These are phyloP conservation scores for Heteronetta atricapilla DNA, from an alignment of 2,113 vertebrate species.

Conservation along the genomic window DNA sequence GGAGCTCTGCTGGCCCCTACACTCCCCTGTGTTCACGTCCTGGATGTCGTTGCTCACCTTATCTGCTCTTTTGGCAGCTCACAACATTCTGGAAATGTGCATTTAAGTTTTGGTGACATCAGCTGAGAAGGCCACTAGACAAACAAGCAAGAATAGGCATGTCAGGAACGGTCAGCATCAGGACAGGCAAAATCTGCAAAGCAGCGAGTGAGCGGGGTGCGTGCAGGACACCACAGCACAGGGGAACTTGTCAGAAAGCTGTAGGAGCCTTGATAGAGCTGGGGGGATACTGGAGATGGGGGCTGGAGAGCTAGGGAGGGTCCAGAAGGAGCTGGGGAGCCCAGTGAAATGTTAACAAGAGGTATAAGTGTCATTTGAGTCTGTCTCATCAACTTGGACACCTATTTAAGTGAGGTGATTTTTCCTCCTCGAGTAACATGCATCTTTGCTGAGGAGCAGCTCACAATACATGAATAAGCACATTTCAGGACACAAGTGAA, in stretches of 20 bases:
- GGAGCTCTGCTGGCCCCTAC: not conserved
- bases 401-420: not conserved
- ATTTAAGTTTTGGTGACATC: not conserved
- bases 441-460: not conserved
- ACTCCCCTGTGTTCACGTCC: not conserved
- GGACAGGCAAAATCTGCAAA: not conserved
- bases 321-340: not conserved
- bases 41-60: not conserved
- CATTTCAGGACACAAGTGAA: not conserved
- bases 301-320: not conserved
- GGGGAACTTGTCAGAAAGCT: not conserved
- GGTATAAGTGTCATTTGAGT: not conserved
- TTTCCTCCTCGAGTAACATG: not conserved
- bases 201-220: rapidly evolving
- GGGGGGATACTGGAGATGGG: not conserved
- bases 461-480: conserved; percentile 14
- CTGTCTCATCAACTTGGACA: not conserved
- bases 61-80: conserved; percentile 13
- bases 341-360: not conserved
- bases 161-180: conserved; percentile 14
- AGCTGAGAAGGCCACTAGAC: conserved; percentile 6
- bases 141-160: conserved; percentile 15
- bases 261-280: not conserved
- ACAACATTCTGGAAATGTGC: not conserved
- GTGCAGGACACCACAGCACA: rapidly evolving